These are phyloP conservation scores for Atethmia centrago DNA, from an alignment of 2,888 invertebrate genomes.

Conservation along the genomic window DNA sequence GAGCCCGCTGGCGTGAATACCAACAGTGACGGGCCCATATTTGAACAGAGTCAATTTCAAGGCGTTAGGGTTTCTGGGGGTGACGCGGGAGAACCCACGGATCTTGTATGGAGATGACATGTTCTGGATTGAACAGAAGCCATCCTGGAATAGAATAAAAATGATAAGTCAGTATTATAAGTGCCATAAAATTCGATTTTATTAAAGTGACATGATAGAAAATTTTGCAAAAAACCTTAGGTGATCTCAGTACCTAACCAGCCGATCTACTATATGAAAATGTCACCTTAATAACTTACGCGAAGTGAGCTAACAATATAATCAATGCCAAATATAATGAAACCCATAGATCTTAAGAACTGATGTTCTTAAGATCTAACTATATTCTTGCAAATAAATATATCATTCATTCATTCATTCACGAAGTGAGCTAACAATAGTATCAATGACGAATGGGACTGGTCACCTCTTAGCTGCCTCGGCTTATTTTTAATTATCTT, in stretches of 20 bases:
- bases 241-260: neutral
- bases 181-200: neutral
- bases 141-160: conserved; percentile 66
- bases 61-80: conserved; percentile 69
- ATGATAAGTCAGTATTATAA: neutral
- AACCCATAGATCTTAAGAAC: no score
- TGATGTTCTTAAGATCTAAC: no score
- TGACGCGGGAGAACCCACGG: conserved; percentile 71
- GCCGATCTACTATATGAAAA: no score
- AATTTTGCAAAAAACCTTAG: neutral
- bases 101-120: conserved; percentile 69
- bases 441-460: no score
- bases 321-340: no score
- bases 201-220: neutral
- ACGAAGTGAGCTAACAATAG: no score
- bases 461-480: no score
- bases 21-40: conserved; percentile 75
- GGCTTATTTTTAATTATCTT: no score
- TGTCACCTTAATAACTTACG: no score
- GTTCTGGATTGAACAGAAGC: conserved; percentile 70
- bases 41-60: conserved; percentile 74
- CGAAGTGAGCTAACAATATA: no score
- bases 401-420: no score
- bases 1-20: conserved; percentile 59
- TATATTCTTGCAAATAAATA: no score